Evolutionary conservation across 1,140 invertebrate genomes (phyloP).

Genomic region (Sogatella furcifera): DNA sequence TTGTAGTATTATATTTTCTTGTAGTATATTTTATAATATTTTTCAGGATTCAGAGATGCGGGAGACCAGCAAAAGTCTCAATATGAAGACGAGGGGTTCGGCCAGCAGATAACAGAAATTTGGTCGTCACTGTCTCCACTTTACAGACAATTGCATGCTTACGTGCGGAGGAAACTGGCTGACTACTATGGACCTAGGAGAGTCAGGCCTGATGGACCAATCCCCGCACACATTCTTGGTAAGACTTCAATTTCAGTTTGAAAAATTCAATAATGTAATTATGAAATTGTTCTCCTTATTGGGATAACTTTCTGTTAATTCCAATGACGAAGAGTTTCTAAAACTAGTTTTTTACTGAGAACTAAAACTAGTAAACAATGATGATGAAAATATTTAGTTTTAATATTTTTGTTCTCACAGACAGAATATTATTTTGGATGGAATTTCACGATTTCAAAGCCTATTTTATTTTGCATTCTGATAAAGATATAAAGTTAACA

Average conservation of each 20-base stretch:
- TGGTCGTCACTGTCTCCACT: slow-evolving; percentile 64
- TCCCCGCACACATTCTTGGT: slow-evolving; percentile 66
- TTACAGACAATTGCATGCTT: slow-evolving; percentile 78
- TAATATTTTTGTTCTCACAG: no score
- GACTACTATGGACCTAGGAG: slow-evolving; percentile 51
- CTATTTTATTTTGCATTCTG: no score
- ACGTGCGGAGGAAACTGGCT: slow-evolving; percentile 60
- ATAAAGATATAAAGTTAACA: no score
- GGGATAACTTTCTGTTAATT: no score
- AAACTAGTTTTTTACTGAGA: no score
- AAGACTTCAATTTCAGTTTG: slow-evolving; percentile 11
- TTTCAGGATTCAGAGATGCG: slow-evolving; percentile 57
- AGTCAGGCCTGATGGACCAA: slow-evolving; percentile 55
- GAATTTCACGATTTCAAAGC: no score
- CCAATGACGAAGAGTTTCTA: no score
- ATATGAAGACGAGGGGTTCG: slow-evolving; percentile 59
- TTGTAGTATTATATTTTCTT: no score
- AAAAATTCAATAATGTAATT: background rate
- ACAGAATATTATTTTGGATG: no score
- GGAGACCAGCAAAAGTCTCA: slow-evolving; percentile 60
- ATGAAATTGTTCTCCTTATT: no score
- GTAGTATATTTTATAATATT: slow-evolving; percentile 6
- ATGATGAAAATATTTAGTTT: no score
- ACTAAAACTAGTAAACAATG: no score
- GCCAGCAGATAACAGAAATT: slow-evolving; percentile 53